A percentile compares a stretch with the other conserved stretches of the same genome.
phyloP scores from a whole-genome alignment of 2,888 invertebrate genomes.

The Sesia apiformis region DNA sequence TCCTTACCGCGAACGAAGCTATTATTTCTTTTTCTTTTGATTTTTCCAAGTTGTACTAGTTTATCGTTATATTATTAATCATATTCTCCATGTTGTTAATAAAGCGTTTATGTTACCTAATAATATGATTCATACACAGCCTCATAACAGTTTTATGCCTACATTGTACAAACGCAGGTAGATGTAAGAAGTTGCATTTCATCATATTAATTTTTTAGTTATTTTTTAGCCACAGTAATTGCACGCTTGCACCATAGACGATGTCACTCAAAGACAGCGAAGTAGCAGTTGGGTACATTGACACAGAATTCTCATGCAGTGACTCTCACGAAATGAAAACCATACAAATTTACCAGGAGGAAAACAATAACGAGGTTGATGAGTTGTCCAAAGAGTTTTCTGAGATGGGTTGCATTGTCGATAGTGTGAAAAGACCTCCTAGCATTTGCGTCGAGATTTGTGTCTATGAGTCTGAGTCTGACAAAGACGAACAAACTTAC shows the following conservation, averaged over 20 bases:
- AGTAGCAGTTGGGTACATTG: slow-evolving; percentile 36
- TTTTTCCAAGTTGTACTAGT: too few relatives aligned
- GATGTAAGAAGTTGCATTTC: too few relatives aligned
- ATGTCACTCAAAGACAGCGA: slow-evolving; percentile 49
- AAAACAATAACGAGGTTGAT: slow-evolving; percentile 67
- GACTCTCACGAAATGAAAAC: slow-evolving; percentile 50
- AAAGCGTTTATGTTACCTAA: too few relatives aligned
- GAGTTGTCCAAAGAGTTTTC: slow-evolving; percentile 56
- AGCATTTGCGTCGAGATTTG: slow-evolving; percentile 61
- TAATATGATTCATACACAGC: too few relatives aligned
- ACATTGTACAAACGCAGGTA: too few relatives aligned
- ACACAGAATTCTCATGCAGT: slow-evolving; percentile 48
- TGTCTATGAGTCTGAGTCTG: slow-evolving; percentile 45
- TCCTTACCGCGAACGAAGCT: too few relatives aligned
- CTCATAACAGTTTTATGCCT: too few relatives aligned
- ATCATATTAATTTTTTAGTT: background rate
- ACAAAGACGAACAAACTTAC: slow-evolving; percentile 18
- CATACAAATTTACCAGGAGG: slow-evolving; percentile 51
- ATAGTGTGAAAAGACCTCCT: slow-evolving; percentile 50
- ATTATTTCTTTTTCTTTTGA: too few relatives aligned
- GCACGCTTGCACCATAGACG: slow-evolving; percentile 42
- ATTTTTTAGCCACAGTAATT: slow-evolving; percentile 29
- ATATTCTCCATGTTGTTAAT: too few relatives aligned
- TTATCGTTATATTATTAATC: too few relatives aligned
- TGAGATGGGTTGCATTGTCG: slow-evolving; percentile 65